Conservation (phyloP, 1,140 invertebrate species). For the Steinernema khuongi region DNA sequence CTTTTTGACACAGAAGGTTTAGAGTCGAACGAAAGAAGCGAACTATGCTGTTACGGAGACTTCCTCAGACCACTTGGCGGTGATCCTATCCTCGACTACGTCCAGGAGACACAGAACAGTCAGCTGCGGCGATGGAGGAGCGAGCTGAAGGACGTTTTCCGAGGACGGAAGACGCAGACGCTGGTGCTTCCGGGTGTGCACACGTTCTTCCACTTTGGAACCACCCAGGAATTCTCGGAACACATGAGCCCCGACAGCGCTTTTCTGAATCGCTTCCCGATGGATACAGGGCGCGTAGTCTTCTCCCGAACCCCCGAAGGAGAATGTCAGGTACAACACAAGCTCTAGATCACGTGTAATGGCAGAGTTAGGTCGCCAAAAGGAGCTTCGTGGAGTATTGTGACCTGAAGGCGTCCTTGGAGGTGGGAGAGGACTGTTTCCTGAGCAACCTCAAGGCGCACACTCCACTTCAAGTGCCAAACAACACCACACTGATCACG, state of each 20-base stretch:
- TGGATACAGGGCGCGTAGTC: neutral
- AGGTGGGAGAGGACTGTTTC: neutral
- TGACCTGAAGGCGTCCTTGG: neutral
- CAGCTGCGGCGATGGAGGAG: neutral
- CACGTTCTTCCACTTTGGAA: slow-evolving; percentile 5
- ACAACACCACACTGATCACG: neutral
- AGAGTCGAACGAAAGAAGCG: neutral
- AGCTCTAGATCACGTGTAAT: neutral
- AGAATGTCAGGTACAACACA: neutral
- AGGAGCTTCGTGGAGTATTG: neutral
- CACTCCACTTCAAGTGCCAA: neutral
- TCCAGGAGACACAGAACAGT: neutral
- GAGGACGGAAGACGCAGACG: neutral
- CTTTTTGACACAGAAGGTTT: neutral
- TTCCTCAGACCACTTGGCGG: neutral
- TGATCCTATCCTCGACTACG: neutral
- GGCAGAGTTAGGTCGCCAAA: neutral
- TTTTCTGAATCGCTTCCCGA: neutral
- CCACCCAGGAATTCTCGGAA: neutral
- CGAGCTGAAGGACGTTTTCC: neutral
- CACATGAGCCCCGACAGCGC: neutral
- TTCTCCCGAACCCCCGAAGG: neutral
- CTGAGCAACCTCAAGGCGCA: neutral
- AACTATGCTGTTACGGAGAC: neutral
- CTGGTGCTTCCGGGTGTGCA: neutral